Evolutionary conservation across 2,888 invertebrate genomes (phyloP).

Genomic region (Nemoura dubitans): DNA sequence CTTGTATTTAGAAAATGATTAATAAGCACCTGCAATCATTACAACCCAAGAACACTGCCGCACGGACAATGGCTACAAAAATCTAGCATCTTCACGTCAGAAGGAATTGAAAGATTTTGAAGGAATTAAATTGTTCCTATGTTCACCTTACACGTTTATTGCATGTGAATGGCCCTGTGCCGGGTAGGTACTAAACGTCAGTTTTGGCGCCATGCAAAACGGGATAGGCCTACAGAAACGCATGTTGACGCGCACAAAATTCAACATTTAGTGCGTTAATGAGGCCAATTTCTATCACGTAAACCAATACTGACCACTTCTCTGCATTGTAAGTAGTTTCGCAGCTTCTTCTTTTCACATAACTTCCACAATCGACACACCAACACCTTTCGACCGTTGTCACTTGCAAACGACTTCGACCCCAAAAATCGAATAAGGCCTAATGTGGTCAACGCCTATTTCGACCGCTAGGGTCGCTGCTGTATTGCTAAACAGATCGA

Average conservation of each 20-base stretch:
- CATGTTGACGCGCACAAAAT: neutral
- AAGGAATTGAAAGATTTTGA: neutral
- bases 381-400: neutral
- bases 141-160: neutral
- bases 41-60: neutral
- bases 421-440: constrained; percentile 35
- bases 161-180: neutral
- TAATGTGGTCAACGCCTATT: neutral
- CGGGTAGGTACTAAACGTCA: constrained; percentile 23
- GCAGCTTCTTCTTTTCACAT: neutral
- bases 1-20: neutral
- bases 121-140: neutral
- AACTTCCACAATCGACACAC: neutral
- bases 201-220: constrained; percentile 39
- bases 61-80: neutral
- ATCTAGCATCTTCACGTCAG: neutral
- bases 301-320: constrained; percentile 44
- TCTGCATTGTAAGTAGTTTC: constrained; percentile 40
- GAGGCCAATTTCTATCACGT: neutral
- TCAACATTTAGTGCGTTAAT: neutral
- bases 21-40: neutral
- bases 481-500: neutral
- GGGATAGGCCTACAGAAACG: neutral
- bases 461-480: constrained; percentile 10
- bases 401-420: neutral